Conservation (phyloP, 2,888 invertebrate species). For the Agrochola lota region DNA sequence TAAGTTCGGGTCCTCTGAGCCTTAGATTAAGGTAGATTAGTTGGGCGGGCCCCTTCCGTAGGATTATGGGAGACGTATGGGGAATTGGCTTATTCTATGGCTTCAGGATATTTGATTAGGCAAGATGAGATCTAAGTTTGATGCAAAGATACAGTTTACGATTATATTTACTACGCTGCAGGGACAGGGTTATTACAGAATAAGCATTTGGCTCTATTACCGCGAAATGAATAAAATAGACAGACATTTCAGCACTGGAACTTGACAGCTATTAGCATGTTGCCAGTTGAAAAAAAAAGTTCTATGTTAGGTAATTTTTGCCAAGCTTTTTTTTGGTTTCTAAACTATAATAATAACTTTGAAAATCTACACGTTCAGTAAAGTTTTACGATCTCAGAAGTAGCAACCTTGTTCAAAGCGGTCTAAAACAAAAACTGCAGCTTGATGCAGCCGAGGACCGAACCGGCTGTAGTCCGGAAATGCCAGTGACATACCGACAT, state of each 20-base stretch:
- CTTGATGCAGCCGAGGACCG: conserved; percentile 40
- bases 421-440: conserved; percentile 59
- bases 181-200: background rate
- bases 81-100: conserved; percentile 53
- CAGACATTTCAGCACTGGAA: background rate
- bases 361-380: background rate
- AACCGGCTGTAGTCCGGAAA: conserved; percentile 64
- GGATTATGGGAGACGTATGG: conserved; percentile 58
- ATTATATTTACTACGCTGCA: background rate
- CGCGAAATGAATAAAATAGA: background rate
- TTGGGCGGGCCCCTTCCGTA: conserved; percentile 40
- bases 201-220: background rate
- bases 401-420: conserved; percentile 14
- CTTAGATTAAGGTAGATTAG: conserved; percentile 67
- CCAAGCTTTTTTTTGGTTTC: background rate
- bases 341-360: background rate
- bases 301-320: background rate
- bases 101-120: conserved; percentile 46
- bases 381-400: conserved; percentile 19
- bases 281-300: background rate
- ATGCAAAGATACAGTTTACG: conserved; percentile 1
- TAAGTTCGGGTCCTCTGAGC: conserved; percentile 56
- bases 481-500: conserved; percentile 57
- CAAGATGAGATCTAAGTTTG: conserved; percentile 23
- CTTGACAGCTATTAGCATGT: conserved; percentile 14